phyloP scores from a whole-genome alignment of 2,888 invertebrate species.

The Megalurothrips usitatus region DNA sequence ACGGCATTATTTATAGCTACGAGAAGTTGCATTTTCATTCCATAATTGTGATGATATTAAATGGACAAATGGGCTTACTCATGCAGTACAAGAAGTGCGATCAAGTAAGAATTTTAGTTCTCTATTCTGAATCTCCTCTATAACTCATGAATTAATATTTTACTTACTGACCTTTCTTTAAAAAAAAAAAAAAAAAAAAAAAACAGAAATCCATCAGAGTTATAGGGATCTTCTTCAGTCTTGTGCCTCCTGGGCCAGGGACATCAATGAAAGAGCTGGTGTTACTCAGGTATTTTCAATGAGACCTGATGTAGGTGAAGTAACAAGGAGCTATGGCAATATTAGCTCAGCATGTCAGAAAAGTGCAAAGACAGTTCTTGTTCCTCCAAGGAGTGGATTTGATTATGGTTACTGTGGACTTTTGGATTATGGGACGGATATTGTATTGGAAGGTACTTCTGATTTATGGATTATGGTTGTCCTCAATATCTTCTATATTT shows the following conservation, averaged over 20 bases:
- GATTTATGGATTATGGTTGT: no score
- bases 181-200: no score
- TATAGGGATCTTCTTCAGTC: not conserved
- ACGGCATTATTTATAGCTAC: not conserved
- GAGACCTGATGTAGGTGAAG: not conserved
- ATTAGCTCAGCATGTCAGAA: not conserved
- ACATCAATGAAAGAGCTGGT: slow-evolving; percentile 10
- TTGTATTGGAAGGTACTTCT: not conserved
- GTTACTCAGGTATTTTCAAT: slow-evolving; percentile 4
- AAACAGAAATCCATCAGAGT: no score
- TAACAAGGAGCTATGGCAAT: not conserved
- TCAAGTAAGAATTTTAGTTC: not conserved
- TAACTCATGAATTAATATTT: no score
- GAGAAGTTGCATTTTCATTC: not conserved
- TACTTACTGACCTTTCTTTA: no score
- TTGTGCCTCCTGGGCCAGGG: slow-evolving; percentile 10
- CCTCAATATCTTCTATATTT: not conserved
- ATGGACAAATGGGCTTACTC: not conserved
- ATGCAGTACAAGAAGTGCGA: not conserved
- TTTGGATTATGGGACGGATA: slow-evolving; percentile 10
- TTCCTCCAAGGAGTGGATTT: slow-evolving; percentile 11
- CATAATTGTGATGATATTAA: not conserved
- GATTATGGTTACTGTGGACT: slow-evolving; percentile 10
- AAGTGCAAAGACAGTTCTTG: not conserved
- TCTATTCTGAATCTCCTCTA: not conserved